Base-by-base conservation (phyloP, 2,113 vertebrate species). In the Podarcis cretensis region DNA sequence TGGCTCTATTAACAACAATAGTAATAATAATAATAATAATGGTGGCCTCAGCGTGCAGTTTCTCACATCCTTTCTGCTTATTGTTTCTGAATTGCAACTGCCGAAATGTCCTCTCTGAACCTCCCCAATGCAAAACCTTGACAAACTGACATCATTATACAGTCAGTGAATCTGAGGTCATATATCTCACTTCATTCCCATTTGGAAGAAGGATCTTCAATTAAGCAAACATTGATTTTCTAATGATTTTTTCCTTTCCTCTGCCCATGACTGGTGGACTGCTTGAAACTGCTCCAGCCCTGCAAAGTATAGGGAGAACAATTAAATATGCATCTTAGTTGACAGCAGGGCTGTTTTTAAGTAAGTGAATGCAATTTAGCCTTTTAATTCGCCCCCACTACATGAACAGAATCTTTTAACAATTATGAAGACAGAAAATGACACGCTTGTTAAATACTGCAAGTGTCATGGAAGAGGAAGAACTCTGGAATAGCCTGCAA, bases 211-310 rank as follows among this genome's bases (percentile, higher is more conserved):
- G 91, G 91, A 94, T 96, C 95, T 97, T 96, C 96, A 96, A 95
- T 97, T 96, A 96, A 96, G 91, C 87, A 95, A 95, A 96, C 95
- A 97, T 95, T 97, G 96, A 97, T 97, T 97, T 97, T 96, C 91
- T 96, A 96, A 96, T 96, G 91, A 95, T 95, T 96, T 96, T 93
- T 90, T 78, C 91, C 9, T 88, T 40, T 0, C 14, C 20, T 81
- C 37, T 82, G 37, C 90, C 91, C 71, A 63, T 82, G 92, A 95
- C 94, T 89, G 92, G 94, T 93, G 73, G 93, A 91, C 88, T 87
- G 83, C 84, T 96, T 96, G 94, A 96, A 95, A 93, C 79, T 84
- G 94, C 92, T 96, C 94, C 95, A 95, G 91, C 80, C 87, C 89
- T 89, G 87, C 84, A 90, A 88, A 8, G 3, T 35, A 89, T 76